Conservation (phyloP, 2,797 vertebrate species). For the Protosalanx chinensis region DNA sequence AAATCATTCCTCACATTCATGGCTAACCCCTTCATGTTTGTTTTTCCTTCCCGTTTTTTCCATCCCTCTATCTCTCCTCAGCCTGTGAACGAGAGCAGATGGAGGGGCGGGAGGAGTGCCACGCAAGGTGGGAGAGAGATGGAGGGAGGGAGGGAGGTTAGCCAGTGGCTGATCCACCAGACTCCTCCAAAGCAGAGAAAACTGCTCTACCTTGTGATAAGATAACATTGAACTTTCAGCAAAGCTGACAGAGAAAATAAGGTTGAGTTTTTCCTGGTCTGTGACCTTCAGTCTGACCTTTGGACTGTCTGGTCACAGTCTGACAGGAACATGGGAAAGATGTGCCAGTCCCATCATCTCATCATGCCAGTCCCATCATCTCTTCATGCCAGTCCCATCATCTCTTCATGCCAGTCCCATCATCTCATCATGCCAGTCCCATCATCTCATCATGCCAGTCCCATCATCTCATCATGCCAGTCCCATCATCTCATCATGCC, state of each 20-base stretch:
- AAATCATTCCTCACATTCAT: slow-evolving; percentile 24
- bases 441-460: no score
- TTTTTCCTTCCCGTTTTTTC: slow-evolving; percentile 53
- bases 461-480: no score
- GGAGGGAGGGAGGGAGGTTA: slow-evolving; percentile 23
- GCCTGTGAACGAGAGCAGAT: slow-evolving; percentile 67
- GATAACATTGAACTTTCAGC: slow-evolving; percentile 48
- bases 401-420: no score
- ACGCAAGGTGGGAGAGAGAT: slow-evolving; percentile 52
- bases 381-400: no score
- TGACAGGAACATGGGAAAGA: background rate
- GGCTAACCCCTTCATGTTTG: slow-evolving; percentile 50
- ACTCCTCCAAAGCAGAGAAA: slow-evolving; percentile 29
- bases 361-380: no score
- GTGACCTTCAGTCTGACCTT: slow-evolving; percentile 23
- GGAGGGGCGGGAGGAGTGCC: slow-evolving; percentile 45
- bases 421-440: no score
- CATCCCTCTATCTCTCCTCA: slow-evolving; percentile 47
- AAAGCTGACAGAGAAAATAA: slow-evolving; percentile 28
- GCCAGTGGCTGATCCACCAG: slow-evolving; percentile 32
- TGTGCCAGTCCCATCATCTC: no score
- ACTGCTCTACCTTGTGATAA: slow-evolving; percentile 61
- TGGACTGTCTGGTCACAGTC: background rate
- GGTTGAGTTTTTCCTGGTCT: slow-evolving; percentile 24
- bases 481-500: no score